Evolutionary conservation across 2,797 vertebrate genomes (phyloP).

Genomic region (Eidolon dupreanum): DNA sequence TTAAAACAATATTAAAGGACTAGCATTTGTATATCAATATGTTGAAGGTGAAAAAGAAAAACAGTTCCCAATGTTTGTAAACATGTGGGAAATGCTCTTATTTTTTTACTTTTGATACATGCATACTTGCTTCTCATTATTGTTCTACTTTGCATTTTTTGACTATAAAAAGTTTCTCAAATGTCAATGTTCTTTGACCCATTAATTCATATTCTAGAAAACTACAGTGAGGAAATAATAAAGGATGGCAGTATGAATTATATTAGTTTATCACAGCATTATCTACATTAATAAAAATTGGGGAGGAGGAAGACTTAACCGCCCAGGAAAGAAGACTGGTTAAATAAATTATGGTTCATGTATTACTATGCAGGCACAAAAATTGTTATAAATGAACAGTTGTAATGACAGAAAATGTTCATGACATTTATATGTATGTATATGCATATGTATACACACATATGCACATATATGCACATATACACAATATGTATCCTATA

Average conservation of each 20-base stretch:
- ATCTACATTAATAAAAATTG: background rate
- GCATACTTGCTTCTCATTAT: background rate
- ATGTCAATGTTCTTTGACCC: background rate
- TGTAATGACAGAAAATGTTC: background rate
- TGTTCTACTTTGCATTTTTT: background rate
- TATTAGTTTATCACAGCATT: background rate
- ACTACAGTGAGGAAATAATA: background rate
- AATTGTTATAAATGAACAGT: background rate
- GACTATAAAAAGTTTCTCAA: constrained; percentile 9
- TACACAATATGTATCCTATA: background rate
- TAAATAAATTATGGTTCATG: background rate
- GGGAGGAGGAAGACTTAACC: background rate
- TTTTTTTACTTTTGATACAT: background rate
- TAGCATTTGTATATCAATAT: background rate
- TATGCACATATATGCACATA: background rate
- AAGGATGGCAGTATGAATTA: background rate
- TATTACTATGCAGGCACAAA: background rate
- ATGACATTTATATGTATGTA: too few species aligned
- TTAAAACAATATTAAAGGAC: constrained; percentile 37
- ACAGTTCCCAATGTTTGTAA: background rate
- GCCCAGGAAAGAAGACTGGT: background rate
- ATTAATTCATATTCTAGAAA: background rate
- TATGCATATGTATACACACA: background rate
- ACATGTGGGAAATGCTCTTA: background rate
- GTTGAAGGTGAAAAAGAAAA: constrained; percentile 29